A percentile compares a stretch with the other conserved stretches of the same genome.
Conservation (phyloP, 2,113 vertebrate species). For the Dermatemys mawii region DNA sequence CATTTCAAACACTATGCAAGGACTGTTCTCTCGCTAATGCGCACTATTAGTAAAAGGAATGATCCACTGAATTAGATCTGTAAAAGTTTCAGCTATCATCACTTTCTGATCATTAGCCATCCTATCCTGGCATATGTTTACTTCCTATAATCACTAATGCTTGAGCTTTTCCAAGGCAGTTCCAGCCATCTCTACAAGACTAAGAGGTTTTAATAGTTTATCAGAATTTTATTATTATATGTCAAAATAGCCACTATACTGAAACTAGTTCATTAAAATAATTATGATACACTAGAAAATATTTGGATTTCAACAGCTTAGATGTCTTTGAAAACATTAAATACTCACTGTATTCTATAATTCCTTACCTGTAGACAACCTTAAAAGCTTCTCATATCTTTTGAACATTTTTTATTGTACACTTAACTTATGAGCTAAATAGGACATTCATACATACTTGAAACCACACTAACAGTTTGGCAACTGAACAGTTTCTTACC, state of each 20-base stretch:
- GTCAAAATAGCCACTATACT: background rate
- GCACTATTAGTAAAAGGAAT: constrained; percentile 4
- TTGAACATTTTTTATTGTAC: background rate
- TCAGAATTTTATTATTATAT: background rate
- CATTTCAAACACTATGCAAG: background rate
- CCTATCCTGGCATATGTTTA: background rate
- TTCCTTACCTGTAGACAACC: background rate
- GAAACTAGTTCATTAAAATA: background rate
- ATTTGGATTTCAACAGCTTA: background rate
- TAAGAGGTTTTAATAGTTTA: background rate
- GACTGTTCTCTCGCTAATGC: background rate
- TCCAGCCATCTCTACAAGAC: background rate
- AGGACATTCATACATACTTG: constrained; percentile 37
- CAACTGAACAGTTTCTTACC: constrained; percentile 31
- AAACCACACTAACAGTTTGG: constrained; percentile 13
- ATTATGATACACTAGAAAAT: background rate
- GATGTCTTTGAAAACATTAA: background rate
- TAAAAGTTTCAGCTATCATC: background rate
- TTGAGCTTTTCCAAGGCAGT: constrained; percentile 4
- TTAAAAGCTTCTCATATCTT: background rate
- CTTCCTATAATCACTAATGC: background rate
- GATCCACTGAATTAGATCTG: background rate
- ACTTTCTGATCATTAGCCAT: constrained; percentile 4
- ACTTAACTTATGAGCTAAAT: constrained; percentile 1
- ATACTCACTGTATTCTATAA: background rate